phyloP scores from a whole-genome alignment of 2,888 invertebrate genomes.

The Phlogophora meticulosa region DNA sequence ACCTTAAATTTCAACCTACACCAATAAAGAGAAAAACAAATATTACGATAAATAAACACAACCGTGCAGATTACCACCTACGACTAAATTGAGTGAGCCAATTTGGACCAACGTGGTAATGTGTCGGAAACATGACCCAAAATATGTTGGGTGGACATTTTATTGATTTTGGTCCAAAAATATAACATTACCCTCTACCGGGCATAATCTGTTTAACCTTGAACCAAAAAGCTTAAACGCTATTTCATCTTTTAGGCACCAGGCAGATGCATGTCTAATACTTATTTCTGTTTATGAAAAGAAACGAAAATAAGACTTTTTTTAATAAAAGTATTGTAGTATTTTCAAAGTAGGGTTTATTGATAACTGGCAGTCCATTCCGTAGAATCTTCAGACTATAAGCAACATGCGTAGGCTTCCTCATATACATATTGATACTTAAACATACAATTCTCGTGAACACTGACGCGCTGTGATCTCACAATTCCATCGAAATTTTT shows the following conservation, averaged over 20 bases:
- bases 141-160: conserved; percentile 18
- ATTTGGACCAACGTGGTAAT: conserved; percentile 23
- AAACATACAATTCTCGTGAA: conserved; percentile 23
- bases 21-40: conserved; percentile 20
- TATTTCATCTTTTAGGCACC: not conserved
- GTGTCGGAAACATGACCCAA: not conserved
- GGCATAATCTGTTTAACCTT: not conserved
- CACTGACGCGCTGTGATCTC: conserved; percentile 33
- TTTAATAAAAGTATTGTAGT: not conserved
- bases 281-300: too few relatives aligned
- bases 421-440: conserved; percentile 12
- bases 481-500: conserved; percentile 30
- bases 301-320: too few relatives aligned
- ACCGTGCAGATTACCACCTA: conserved; percentile 26
- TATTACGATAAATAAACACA: conserved; percentile 10
- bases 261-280: too few relatives aligned
- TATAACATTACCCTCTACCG: not conserved
- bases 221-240: not conserved
- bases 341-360: not conserved
- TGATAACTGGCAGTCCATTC: not conserved
- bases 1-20: conserved; percentile 1
- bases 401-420: conserved; percentile 11
- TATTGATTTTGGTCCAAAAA: conserved; percentile 17
- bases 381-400: conserved; percentile 16
- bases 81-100: conserved; percentile 22